These are phyloP conservation scores for Eubucco bourcierii DNA, from an alignment of 2,113 vertebrate species.

Conservation along the genomic window DNA sequence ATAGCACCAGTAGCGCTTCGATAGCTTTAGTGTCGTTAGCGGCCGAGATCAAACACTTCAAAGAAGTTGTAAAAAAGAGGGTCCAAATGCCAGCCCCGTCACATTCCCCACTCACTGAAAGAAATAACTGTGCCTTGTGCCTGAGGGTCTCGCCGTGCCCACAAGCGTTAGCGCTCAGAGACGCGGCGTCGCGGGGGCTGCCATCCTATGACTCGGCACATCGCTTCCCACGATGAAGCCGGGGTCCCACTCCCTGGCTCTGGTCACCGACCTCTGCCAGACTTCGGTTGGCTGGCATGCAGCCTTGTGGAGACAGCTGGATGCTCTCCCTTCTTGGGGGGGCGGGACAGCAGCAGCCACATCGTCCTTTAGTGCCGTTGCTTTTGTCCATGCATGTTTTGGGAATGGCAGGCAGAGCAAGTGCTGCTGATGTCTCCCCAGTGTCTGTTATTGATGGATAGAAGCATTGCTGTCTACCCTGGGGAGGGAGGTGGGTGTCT, in stretches of 20 bases:
- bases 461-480: neutral
- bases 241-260: neutral
- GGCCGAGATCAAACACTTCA: conserved; percentile 53
- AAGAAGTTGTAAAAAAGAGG: conserved; percentile 57
- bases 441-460: neutral
- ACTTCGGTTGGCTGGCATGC: neutral
- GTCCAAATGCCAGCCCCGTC: neutral
- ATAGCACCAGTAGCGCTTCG: neutral
- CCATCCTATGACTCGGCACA: conserved; percentile 37
- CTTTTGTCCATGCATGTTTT: neutral
- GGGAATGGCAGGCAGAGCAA: neutral
- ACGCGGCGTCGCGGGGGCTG: neutral
- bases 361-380: neutral
- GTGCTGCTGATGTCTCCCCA: neutral
- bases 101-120: neutral
- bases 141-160: neutral
- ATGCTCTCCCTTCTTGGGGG: neutral
- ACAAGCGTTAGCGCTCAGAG: neutral
- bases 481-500: neutral
- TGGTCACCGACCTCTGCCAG: neutral
- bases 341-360: neutral
- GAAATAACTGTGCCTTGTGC: neutral
- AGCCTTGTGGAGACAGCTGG: neutral
- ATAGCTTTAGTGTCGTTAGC: conserved; percentile 7
- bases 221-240: neutral